These are phyloP conservation scores for Cryptoleucopteryx plumbea DNA, from an alignment of 2,113 vertebrate species.

Conservation along the genomic window DNA sequence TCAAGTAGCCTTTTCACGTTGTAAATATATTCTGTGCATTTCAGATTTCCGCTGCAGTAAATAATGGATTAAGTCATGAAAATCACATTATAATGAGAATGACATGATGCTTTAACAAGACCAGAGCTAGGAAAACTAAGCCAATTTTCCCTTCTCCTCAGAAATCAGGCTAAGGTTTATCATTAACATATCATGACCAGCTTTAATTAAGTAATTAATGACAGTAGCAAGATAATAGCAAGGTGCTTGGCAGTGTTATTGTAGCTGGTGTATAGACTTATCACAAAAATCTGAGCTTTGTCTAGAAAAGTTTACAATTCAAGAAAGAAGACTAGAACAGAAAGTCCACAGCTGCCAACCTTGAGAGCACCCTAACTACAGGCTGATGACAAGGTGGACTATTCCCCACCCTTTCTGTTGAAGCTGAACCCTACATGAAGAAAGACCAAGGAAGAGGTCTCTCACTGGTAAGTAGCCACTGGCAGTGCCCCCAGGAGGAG, in stretches of 20 bases:
- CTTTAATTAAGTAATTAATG: slow-evolving; percentile 30
- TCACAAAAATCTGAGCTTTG: background rate
- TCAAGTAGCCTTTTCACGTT: background rate
- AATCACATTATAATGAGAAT: slow-evolving; percentile 8
- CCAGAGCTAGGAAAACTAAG: background rate
- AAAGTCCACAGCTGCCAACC: background rate
- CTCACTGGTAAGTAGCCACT: background rate
- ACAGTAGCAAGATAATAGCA: background rate
- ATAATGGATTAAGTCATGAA: slow-evolving; percentile 24
- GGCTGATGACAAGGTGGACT: background rate
- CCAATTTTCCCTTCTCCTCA: background rate
- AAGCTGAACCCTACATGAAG: background rate
- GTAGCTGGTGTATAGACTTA: background rate
- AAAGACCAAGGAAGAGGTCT: background rate
- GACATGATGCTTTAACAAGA: slow-evolving; percentile 1
- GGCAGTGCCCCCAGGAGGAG: background rate
- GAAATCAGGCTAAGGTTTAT: background rate
- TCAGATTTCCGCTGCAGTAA: slow-evolving; percentile 5
- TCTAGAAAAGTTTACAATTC: background rate
- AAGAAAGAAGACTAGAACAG: background rate
- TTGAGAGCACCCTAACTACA: background rate
- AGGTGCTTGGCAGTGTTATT: background rate
- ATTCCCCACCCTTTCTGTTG: background rate
- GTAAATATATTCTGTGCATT: background rate
- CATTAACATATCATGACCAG: background rate